Percentiles rank a stretch among this genome's conserved stretches.
Conservation (phyloP, 2,888 invertebrate species). For the Ceramica pisi region DNA sequence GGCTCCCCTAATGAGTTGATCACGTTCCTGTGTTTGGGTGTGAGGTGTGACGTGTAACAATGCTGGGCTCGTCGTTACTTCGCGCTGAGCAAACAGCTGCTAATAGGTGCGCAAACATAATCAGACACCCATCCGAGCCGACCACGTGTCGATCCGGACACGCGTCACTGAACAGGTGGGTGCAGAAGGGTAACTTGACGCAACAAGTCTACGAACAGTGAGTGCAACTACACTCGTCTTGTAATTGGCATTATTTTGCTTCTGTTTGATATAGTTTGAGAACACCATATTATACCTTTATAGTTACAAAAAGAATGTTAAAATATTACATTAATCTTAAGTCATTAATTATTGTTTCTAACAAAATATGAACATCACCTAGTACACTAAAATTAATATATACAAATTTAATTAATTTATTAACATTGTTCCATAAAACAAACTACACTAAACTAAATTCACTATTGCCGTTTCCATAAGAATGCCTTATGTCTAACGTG, state of each 20-base stretch:
- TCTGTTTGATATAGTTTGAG: neutral
- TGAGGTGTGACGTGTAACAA: neutral
- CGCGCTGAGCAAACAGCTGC: conserved; percentile 50
- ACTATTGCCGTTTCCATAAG: too few species aligned
- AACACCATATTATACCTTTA: too few species aligned
- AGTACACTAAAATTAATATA: too few species aligned
- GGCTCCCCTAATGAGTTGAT: conserved; percentile 16
- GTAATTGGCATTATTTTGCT: neutral
- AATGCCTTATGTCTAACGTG: too few species aligned
- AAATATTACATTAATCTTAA: too few species aligned
- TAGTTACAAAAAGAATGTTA: too few species aligned
- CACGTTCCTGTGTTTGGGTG: conserved; percentile 9
- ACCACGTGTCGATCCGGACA: conserved; percentile 27
- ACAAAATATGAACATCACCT: too few species aligned
- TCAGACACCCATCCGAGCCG: conserved; percentile 32
- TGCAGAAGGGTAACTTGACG: conserved; percentile 6
- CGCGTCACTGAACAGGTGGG: neutral
- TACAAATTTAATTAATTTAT: too few species aligned
- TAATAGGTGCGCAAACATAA: conserved; percentile 59
- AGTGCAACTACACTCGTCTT: neutral
- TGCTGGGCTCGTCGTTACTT: conserved; percentile 44
- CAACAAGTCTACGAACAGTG: neutral
- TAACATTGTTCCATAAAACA: too few species aligned
- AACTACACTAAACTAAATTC: too few species aligned
- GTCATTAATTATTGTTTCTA: too few species aligned